These are phyloP conservation scores for Ectobius pallidus DNA, from an alignment of 2,888 invertebrate species.

Conservation along the genomic window DNA sequence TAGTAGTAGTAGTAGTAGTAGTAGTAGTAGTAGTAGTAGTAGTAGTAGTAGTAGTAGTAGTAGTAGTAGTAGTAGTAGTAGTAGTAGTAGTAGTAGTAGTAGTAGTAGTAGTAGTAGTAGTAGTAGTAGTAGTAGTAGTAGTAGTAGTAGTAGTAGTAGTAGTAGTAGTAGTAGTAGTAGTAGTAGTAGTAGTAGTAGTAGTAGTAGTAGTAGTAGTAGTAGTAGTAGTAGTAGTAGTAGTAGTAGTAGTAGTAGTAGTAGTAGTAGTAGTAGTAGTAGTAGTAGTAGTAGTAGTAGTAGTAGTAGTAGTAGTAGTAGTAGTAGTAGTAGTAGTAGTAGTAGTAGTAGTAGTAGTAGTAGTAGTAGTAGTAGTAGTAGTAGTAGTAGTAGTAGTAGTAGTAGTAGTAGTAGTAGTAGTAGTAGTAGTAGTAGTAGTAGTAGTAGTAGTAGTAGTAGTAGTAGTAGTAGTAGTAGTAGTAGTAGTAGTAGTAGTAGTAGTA, in stretches of 20 bases:
- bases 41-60: background rate
- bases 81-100: background rate
- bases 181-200: background rate
- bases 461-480: slow-evolving; percentile 8
- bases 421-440: background rate
- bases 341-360: background rate
- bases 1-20: background rate
- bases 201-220: background rate
- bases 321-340: background rate
- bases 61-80: background rate
- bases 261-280: background rate
- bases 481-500: slow-evolving; percentile 11
- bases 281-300: background rate
- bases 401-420: background rate
- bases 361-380: background rate
- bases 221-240: background rate
- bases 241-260: background rate
- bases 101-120: background rate
- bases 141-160: background rate
- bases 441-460: background rate
- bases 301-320: background rate
- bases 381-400: background rate
- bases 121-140: background rate
- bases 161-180: slow-evolving; percentile 5
- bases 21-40: background rate